Percentiles rank a stretch among this genome's conserved stretches.
These are phyloP conservation scores for Littorina saxatilis DNA, from an alignment of 1,140 invertebrate genomes.

Conservation along the genomic window DNA sequence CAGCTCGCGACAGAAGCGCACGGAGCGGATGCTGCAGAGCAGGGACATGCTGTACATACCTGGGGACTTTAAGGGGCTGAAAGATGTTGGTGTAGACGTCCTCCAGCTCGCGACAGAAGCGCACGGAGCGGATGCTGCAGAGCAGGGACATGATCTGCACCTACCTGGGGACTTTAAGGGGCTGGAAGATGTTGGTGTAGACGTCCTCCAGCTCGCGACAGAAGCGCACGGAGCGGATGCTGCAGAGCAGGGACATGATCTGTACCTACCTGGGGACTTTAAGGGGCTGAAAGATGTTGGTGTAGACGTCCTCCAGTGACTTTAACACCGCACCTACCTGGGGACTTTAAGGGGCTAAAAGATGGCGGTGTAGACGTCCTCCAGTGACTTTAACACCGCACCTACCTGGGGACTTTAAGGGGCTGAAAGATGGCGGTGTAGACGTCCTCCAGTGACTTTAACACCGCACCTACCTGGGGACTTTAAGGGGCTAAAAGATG, in stretches of 20 bases:
- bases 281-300: not conserved
- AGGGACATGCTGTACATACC: too few species aligned
- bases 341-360: not conserved
- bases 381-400: too few species aligned
- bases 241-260: too few species aligned
- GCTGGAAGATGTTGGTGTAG: too few species aligned
- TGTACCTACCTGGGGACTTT: not conserved
- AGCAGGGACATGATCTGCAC: constrained; percentile 88
- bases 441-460: too few species aligned
- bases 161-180: too few species aligned
- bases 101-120: constrained; percentile 90
- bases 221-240: too few species aligned
- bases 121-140: constrained; percentile 89
- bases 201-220: too few species aligned
- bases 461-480: constrained; percentile 83
- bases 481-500: constrained; percentile 85
- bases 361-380: not conserved
- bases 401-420: constrained; percentile 17
- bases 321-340: constrained; percentile 10
- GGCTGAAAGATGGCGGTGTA: not conserved
- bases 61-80: constrained; percentile 82
- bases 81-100: constrained; percentile 89
- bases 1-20: too few species aligned
- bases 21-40: too few species aligned
- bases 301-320: too few species aligned